Conservation (phyloP, 1,140 invertebrate genomes). For the Dendroctonus ponderosae region DNA sequence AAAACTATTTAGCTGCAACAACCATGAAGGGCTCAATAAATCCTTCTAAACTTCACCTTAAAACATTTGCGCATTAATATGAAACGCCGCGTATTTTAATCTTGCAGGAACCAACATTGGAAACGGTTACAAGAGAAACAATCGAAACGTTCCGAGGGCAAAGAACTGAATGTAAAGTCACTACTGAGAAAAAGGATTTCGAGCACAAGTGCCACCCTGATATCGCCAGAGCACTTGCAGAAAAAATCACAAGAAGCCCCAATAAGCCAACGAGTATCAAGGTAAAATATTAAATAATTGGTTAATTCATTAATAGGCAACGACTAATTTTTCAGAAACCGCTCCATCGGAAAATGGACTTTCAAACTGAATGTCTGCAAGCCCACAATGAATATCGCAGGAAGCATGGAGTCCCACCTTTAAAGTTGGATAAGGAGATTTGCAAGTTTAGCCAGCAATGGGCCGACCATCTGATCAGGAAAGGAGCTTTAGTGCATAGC, state of each 20-base stretch:
- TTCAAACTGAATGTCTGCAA: conserved; percentile 55
- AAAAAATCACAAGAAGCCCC: conserved; percentile 49
- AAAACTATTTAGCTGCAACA: background rate
- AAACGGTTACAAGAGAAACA: conserved; percentile 61
- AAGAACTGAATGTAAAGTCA: conserved; percentile 58
- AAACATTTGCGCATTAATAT: background rate
- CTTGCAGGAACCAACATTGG: conserved; percentile 48
- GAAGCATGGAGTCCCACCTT: conserved; percentile 59
- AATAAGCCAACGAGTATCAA: conserved; percentile 38
- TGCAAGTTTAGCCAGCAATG: conserved; percentile 59
- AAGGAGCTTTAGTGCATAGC: conserved; percentile 57
- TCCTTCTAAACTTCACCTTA: background rate
- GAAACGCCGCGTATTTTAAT: background rate
- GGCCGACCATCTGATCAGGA: conserved; percentile 60
- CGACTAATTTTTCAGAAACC: conserved; percentile 28
- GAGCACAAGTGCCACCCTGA: conserved; percentile 43
- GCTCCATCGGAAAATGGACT: conserved; percentile 40
- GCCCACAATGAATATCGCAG: conserved; percentile 65
- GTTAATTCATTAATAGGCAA: background rate
- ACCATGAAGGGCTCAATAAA: no score
- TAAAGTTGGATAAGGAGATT: conserved; percentile 64
- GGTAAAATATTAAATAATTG: conserved; percentile 12
- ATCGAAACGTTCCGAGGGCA: conserved; percentile 61
- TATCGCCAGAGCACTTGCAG: conserved; percentile 40
- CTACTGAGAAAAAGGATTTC: conserved; percentile 58